Evolutionary conservation across 2,888 invertebrate species (phyloP), one percentile per base, ranked within the genome.

Genomic region (Bimastos eiseni): DNA sequence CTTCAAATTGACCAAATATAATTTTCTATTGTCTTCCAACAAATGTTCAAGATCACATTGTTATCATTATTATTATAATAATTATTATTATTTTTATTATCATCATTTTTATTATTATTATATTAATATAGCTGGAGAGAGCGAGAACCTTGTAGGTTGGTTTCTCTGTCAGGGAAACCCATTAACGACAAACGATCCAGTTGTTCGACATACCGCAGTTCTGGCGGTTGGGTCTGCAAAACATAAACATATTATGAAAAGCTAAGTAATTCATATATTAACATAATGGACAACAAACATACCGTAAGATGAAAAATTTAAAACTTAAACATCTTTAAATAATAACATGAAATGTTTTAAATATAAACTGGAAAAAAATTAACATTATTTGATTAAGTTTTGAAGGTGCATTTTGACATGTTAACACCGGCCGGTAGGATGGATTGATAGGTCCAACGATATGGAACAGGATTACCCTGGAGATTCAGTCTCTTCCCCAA

Each of bases 131-230:
- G 41, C 34, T 34, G 34, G 6, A 38, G 89, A 37, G 17, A 89
- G 3, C 1, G 33, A 91, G 37, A n/a, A 96, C 96, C 96, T 97
- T 98, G 98, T 94, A 99, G 96, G 96, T 99, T 99, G 92, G 98
- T 98, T 94, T 98, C 98, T 94, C 98, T 96, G 96, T 99, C 98
- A 91, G 97, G 97, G 96, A 99, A 99, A 89, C 99, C 99, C 99
- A 99, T 99, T 89, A 97, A 96, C 41, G 97, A 96, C 92, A 99
- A 96, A 95, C 98, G 98, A 94, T 99, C 98, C 93, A 99, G 96
- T 95, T 99, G 98, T 92, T 97, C 96, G 92, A 98, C 97, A 96
- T 98, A 99, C 94, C 98, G 97, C 95, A 98, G 98, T 95, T 99
- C 99, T 1, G 98, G 98, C 38, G 98, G 97, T 94, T 97, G 94